A percentile compares a stretch with the other conserved stretches of the same genome.
These are phyloP conservation scores for Platyrinchus mystaceus DNA, from an alignment of 2,797 vertebrate species.

Conservation along the genomic window DNA sequence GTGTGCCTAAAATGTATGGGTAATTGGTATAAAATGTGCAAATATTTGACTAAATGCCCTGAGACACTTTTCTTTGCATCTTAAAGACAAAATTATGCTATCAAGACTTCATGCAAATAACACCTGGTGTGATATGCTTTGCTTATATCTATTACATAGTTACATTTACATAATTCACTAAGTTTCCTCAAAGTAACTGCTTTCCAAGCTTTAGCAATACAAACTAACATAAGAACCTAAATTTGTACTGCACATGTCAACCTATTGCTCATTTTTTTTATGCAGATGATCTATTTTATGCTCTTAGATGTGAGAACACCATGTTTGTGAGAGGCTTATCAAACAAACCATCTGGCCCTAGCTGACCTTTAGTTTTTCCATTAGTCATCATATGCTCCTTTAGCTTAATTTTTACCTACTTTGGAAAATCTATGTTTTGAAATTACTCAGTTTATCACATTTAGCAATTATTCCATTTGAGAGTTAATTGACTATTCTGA, in stretches of 20 bases:
- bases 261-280: neutral
- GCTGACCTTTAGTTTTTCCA: neutral
- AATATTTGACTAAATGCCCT: slow-evolving; percentile 23
- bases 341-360: neutral
- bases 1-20: slow-evolving; percentile 41
- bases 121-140: neutral
- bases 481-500: neutral
- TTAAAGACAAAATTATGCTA: neutral
- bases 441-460: neutral
- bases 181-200: neutral
- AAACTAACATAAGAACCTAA: neutral
- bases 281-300: neutral
- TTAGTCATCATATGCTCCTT: neutral
- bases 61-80: neutral
- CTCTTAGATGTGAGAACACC: neutral
- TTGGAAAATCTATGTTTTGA: neutral
- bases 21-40: slow-evolving; percentile 32
- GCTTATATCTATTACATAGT: neutral
- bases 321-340: neutral
- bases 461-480: neutral
- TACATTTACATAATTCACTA: neutral
- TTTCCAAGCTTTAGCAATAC: neutral
- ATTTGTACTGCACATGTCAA: neutral
- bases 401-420: neutral
- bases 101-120: neutral